Conservation (phyloP, 2,113 vertebrate genomes). For the Takifugu bimaculatus region DNA sequence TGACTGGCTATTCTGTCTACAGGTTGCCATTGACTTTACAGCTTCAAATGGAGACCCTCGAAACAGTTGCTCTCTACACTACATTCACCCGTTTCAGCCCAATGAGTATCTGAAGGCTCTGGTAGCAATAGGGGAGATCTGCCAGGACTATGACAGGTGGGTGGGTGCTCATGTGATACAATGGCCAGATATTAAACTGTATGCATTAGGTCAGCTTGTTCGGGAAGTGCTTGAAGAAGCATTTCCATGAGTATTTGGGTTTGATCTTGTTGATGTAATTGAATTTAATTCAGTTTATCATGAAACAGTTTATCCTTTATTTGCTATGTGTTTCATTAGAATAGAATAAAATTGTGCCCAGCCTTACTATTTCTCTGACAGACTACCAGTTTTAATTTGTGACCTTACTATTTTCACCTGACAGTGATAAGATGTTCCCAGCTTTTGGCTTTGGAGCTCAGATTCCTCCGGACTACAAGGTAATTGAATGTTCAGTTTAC, state of each 20-base stretch:
- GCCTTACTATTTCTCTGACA: background rate
- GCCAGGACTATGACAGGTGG: constrained; percentile 98
- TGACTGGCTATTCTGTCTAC: constrained; percentile 52
- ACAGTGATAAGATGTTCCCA: constrained; percentile 99
- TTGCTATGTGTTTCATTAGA: no score
- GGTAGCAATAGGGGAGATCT: constrained; percentile 97
- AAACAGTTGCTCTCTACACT: constrained; percentile 97
- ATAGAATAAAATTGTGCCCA: background rate
- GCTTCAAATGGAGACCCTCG: constrained; percentile 93
- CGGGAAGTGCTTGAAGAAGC: no score
- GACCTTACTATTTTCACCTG: constrained; percentile 1
- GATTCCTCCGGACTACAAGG: constrained; percentile 95
- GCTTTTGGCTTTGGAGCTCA: constrained; percentile 94
- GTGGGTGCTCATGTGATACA: background rate
- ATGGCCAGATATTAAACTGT: no score
- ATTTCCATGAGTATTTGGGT: no score
- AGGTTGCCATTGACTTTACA: constrained; percentile 98
- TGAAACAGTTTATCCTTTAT: no score
- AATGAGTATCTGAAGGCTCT: constrained; percentile 98
- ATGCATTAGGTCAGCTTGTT: no score
- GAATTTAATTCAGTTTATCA: no score
- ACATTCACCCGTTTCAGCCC: constrained; percentile 96
- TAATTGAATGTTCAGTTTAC: constrained; percentile 47
- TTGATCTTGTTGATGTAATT: no score
- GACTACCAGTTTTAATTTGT: constrained; percentile 22